phyloP scores from a whole-genome alignment of 2,113 vertebrate species.

The Catagonus wagneri region DNA sequence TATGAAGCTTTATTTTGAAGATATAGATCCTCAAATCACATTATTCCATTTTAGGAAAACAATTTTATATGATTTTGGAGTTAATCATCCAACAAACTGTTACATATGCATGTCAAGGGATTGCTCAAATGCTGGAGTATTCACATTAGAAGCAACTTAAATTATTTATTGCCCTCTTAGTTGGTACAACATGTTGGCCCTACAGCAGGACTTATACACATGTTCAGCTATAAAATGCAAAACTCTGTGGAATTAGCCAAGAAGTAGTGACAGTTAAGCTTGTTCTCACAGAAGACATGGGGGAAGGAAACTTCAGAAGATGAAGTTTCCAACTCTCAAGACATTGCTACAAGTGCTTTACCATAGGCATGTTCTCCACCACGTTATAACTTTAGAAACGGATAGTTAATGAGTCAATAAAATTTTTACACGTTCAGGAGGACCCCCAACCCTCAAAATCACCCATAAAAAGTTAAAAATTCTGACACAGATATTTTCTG shows the following conservation, averaged over 20 bases:
- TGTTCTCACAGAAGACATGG: neutral
- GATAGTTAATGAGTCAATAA: neutral
- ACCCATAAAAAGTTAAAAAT: neutral
- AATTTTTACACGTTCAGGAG: neutral
- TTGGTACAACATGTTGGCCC: neutral
- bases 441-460: neutral
- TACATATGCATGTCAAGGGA: neutral
- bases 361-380: neutral
- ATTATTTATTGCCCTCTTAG: neutral
- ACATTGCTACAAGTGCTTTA: neutral
- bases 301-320: neutral
- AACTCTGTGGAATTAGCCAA: neutral
- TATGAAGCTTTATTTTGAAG: neutral
- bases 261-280: neutral
- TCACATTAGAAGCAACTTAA: neutral
- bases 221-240: neutral
- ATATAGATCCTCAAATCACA: neutral
- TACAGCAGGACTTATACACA: neutral
- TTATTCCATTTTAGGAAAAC: constrained; percentile 4
- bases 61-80: constrained; percentile 11
- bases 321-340: neutral
- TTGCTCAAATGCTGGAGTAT: neutral
- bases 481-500: neutral
- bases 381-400: constrained; percentile 12
- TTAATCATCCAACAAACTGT: neutral